Evolutionary conservation across 2,888 invertebrate species (phyloP).

Genomic region (Crocallis elinguaria): DNA sequence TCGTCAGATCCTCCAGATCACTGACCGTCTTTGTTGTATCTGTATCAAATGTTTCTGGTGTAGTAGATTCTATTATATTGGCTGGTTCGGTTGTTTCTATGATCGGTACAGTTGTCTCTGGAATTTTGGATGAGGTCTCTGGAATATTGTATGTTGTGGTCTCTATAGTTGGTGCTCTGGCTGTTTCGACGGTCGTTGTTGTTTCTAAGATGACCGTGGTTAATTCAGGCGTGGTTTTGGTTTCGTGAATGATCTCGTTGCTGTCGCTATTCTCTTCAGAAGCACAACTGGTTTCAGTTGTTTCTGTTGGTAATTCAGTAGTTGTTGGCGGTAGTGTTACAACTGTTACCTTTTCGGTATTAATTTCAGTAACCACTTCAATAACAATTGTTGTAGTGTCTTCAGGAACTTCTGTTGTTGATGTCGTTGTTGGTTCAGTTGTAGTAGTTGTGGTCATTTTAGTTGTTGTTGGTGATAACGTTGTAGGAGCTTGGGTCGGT

Average conservation of each 20-base stretch:
- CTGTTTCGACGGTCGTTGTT: slow-evolving; percentile 28
- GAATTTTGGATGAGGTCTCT: background rate
- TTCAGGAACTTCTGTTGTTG: slow-evolving; percentile 47
- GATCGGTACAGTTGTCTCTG: slow-evolving; percentile 1
- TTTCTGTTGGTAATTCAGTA: slow-evolving; percentile 45
- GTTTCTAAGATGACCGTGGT: slow-evolving; percentile 18
- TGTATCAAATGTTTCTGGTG: slow-evolving; percentile 40
- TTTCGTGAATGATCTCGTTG: slow-evolving; percentile 63
- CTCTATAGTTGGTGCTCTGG: background rate
- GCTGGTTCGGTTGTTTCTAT: slow-evolving; percentile 17
- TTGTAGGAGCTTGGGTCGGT: slow-evolving; percentile 34
- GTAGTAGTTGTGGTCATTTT: slow-evolving; percentile 38
- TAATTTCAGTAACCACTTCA: slow-evolving; percentile 64
- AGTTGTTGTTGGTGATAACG: slow-evolving; percentile 32
- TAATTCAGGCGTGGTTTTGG: slow-evolving; percentile 40
- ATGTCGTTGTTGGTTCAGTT: slow-evolving; percentile 51
- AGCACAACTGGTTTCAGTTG: slow-evolving; percentile 44
- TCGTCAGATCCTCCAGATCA: slow-evolving; percentile 61
- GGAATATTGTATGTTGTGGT: background rate
- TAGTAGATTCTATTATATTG: slow-evolving; percentile 31
- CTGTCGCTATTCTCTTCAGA: slow-evolving; percentile 70
- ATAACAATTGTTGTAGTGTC: slow-evolving; percentile 61
- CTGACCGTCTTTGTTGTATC: slow-evolving; percentile 52
- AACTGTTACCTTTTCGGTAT: slow-evolving; percentile 58
- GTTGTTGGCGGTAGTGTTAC: slow-evolving; percentile 38